Evolutionary conservation across 2,797 vertebrate species (phyloP).

Genomic region (Enteromius fasciolatus): DNA sequence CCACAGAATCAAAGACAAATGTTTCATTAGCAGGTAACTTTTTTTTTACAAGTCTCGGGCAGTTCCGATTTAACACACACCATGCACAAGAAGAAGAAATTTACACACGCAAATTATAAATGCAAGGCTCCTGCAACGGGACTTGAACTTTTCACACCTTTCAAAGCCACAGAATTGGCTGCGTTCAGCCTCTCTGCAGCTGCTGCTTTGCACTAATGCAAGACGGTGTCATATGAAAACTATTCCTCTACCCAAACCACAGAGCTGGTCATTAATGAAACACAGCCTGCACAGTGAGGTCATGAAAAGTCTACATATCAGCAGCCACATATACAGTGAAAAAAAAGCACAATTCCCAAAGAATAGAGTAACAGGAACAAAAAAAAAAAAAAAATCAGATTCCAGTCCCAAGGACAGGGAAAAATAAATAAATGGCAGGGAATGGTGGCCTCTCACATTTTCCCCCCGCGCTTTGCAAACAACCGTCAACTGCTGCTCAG

Average conservation of each 20-base stretch:
- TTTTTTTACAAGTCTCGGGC: constrained; percentile 79
- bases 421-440: constrained; percentile 81
- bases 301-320: constrained; percentile 97
- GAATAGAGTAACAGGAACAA: constrained; percentile 90
- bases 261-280: constrained; percentile 98
- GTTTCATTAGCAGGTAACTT: constrained; percentile 78
- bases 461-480: constrained; percentile 89
- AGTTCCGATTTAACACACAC: constrained; percentile 73
- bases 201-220: constrained; percentile 87
- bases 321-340: constrained; percentile 83
- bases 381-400: constrained; percentile 86
- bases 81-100: constrained; percentile 58
- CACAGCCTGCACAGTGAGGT: constrained; percentile 94
- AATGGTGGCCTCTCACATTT: constrained; percentile 81
- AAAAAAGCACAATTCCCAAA: constrained; percentile 86
- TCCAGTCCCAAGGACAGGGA: constrained; percentile 85
- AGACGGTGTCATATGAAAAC: constrained; percentile 97
- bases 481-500: constrained; percentile 87
- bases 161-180: constrained; percentile 92
- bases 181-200: constrained; percentile 91
- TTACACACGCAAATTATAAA: constrained; percentile 77
- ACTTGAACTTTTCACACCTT: constrained; percentile 98
- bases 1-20: constrained; percentile 74
- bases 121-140: constrained; percentile 84
- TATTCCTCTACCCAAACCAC: constrained; percentile 93